A percentile compares a stretch with the other conserved stretches of the same genome.
Conservation (phyloP, 1,140 invertebrate genomes). For the Sitophilus oryzae region DNA sequence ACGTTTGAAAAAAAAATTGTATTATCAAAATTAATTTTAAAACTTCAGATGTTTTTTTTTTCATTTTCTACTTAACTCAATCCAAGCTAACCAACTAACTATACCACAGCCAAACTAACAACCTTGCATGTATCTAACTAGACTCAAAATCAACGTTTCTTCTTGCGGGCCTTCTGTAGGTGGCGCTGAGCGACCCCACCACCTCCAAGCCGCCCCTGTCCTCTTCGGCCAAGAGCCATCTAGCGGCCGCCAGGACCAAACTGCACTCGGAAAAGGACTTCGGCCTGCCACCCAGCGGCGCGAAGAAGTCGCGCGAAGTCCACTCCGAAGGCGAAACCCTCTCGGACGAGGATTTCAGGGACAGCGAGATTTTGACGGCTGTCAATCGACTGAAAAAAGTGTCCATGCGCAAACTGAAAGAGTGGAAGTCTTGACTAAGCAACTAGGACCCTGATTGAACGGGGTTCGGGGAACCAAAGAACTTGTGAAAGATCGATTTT, state of each 20-base stretch:
- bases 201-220: slow-evolving; percentile 47
- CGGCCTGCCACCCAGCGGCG: slow-evolving; percentile 41
- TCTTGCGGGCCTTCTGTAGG: slow-evolving; percentile 28
- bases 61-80: too few relatives aligned
- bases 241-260: slow-evolving; percentile 47
- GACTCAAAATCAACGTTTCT: slow-evolving; percentile 15
- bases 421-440: slow-evolving; percentile 67
- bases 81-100: too few relatives aligned
- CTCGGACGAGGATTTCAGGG: slow-evolving; percentile 53
- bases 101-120: not conserved
- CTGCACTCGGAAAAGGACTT: slow-evolving; percentile 52
- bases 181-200: slow-evolving; percentile 63
- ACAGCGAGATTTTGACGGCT: slow-evolving; percentile 56
- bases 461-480: not conserved
- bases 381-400: slow-evolving; percentile 69
- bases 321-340: slow-evolving; percentile 71
- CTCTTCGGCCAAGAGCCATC: slow-evolving; percentile 45
- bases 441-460: slow-evolving; percentile 13
- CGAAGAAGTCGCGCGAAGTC: slow-evolving; percentile 52
- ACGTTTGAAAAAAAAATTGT: too few relatives aligned
- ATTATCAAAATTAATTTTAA: too few relatives aligned
- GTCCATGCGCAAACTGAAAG: slow-evolving; percentile 64
- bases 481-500: not conserved
- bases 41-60: too few relatives aligned
- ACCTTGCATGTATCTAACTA: not conserved